Evolutionary conservation across 1,140 invertebrate species (phyloP).

Genomic region (Drosophila sturtevanti): DNA sequence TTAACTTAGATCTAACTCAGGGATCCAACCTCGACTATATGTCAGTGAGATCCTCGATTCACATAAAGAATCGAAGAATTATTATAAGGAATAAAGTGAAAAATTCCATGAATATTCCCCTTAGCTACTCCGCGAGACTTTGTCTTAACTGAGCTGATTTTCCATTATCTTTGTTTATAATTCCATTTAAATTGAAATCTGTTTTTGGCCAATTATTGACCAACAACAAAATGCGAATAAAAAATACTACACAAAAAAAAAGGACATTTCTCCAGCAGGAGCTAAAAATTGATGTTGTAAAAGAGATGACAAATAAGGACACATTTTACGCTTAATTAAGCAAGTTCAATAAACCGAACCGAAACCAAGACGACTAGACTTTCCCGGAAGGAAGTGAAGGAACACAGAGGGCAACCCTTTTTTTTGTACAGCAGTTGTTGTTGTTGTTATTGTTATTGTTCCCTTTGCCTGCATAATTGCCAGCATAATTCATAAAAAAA

Average conservation of each 20-base stretch:
- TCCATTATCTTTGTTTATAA: no score
- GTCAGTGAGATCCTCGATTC: no score
- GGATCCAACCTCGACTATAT: no score
- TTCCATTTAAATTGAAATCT: no score
- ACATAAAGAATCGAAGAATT: no score
- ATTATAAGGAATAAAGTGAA: no score
- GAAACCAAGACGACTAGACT: constrained; percentile 41
- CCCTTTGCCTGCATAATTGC: constrained; percentile 66
- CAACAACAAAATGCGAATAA: constrained; percentile 13
- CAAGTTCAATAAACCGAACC: constrained; percentile 71
- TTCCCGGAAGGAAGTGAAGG: constrained; percentile 26
- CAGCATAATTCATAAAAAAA: constrained; percentile 74
- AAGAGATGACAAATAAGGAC: constrained; percentile 60
- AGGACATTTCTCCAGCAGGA: not conserved
- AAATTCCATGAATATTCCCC: no score
- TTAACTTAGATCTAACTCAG: no score
- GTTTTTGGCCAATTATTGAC: constrained; percentile 42
- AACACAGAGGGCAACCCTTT: constrained; percentile 48
- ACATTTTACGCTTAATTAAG: constrained; percentile 76
- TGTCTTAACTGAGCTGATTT: no score
- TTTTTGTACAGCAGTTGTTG: constrained; percentile 37
- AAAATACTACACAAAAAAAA: constrained; percentile 17
- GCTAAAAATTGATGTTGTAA: not conserved
- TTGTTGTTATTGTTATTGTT: constrained; percentile 59
- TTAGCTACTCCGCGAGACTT: no score